Conservation (phyloP, 1,140 invertebrate species). For the Leucophenga varia region DNA sequence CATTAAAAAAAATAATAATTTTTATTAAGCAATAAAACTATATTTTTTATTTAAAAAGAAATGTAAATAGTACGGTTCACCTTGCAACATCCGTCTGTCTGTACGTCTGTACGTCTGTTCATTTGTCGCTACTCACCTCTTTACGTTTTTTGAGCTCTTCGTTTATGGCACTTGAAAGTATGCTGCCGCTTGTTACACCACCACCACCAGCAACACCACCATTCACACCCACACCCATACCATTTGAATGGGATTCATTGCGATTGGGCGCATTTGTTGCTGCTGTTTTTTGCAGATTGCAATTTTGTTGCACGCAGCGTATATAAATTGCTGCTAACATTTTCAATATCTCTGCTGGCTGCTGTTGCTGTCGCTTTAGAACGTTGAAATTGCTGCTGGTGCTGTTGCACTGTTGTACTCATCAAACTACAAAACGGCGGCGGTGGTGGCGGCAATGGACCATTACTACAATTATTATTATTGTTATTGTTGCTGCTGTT, state of each 20-base stretch:
- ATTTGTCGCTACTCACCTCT: conserved; percentile 58
- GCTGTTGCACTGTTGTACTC: conserved; percentile 14
- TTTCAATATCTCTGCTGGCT: background rate
- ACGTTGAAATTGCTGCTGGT: background rate
- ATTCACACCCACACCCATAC: background rate
- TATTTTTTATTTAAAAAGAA: background rate
- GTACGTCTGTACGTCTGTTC: background rate
- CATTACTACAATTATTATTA: conserved; percentile 9
- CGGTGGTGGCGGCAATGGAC: conserved; percentile 10
- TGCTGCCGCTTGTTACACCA: conserved; percentile 32
- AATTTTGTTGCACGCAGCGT: conserved; percentile 7
- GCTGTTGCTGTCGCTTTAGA: conserved; percentile 5
- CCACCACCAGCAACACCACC: conserved; percentile 1
- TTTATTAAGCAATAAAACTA: background rate
- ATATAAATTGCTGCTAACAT: background rate
- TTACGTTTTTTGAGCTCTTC: conserved; percentile 62
- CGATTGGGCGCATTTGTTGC: background rate
- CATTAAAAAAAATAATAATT: too few relatives aligned
- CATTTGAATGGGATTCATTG: too few relatives aligned
- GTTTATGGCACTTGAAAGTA: conserved; percentile 60
- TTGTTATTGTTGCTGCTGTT: conserved; percentile 11
- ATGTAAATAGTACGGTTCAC: background rate
- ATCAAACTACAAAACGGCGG: too few relatives aligned
- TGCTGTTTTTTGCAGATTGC: conserved; percentile 5
- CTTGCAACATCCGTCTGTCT: background rate